A percentile compares a stretch with the other conserved stretches of the same genome.
These are phyloP conservation scores for Lepidurus couesii DNA, from an alignment of 1,140 invertebrate species.

Conservation along the genomic window DNA sequence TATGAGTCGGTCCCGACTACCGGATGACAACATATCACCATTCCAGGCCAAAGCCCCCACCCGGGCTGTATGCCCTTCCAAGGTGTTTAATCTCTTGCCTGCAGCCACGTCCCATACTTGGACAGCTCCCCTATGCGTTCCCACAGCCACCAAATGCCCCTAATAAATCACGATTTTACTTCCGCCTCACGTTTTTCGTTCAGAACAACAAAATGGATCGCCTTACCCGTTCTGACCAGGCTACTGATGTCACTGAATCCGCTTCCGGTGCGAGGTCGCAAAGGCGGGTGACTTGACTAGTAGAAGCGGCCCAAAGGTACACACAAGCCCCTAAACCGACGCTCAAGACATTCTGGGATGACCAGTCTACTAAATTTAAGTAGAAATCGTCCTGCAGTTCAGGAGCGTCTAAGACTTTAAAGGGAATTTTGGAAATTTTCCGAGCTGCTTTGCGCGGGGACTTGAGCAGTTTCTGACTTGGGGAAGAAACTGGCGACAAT, in stretches of 20 bases:
- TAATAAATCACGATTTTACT: conserved; percentile 41
- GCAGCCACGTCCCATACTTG: conserved; percentile 96
- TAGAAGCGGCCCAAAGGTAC: conserved; percentile 98
- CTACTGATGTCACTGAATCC: conserved; percentile 96
- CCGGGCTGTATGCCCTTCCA: conserved; percentile 86
- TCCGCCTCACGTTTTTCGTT: neutral
- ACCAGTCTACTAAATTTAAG: conserved; percentile 98
- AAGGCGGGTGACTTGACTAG: conserved; percentile 87
- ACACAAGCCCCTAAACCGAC: conserved; percentile 98
- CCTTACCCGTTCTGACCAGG: conserved; percentile 88
- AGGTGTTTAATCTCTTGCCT: conserved; percentile 84
- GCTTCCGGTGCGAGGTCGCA: conserved; percentile 90
- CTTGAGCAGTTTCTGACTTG: conserved; percentile 86
- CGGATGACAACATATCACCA: conserved; percentile 92
- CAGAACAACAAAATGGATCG: conserved; percentile 27
- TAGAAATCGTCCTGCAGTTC: conserved; percentile 99
- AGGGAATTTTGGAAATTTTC: conserved; percentile 95
- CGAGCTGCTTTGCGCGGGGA: conserved; percentile 91
- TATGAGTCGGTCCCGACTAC: conserved; percentile 89
- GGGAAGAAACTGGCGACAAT: conserved; percentile 83
- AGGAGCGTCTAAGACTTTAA: conserved; percentile 96
- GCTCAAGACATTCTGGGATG: conserved; percentile 94
- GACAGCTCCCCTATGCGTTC: conserved; percentile 93
- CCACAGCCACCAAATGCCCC: conserved; percentile 93
- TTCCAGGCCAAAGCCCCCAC: conserved; percentile 97